A percentile compares a stretch with the other conserved stretches of the same genome.
Evolutionary conservation across 2,797 vertebrate species (phyloP).

Genomic region (Crenichthys baileyi): DNA sequence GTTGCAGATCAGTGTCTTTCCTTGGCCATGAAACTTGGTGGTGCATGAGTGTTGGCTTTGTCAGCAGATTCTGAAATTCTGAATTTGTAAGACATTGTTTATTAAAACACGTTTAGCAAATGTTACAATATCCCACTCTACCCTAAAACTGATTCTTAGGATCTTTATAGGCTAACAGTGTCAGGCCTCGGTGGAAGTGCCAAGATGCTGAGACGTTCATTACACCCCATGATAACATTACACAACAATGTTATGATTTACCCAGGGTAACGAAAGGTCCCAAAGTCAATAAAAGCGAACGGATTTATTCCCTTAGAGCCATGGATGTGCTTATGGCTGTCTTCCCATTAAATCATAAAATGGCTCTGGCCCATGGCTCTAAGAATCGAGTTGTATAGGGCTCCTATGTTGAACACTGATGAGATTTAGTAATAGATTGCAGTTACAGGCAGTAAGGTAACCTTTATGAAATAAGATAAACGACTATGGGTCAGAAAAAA

Average conservation of each 20-base stretch:
- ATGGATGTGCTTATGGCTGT: slow-evolving; percentile 4
- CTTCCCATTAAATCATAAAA: slow-evolving; percentile 13
- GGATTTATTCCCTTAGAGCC: slow-evolving; percentile 13
- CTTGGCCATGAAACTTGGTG: slow-evolving; percentile 29
- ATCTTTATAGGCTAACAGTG: not conserved
- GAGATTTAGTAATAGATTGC: not conserved
- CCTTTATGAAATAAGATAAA: not conserved
- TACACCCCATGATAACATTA: slow-evolving; percentile 1
- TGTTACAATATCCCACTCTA: not conserved
- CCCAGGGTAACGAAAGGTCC: slow-evolving; percentile 1
- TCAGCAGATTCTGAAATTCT: slow-evolving; percentile 30
- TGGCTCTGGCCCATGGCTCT: not conserved
- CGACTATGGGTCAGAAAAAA: not conserved
- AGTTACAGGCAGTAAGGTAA: not conserved
- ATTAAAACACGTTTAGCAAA: not conserved
- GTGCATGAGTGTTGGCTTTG: slow-evolving; percentile 15
- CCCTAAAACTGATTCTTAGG: not conserved
- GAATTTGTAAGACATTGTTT: slow-evolving; percentile 1
- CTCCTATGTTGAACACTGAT: not conserved
- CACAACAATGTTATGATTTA: slow-evolving; percentile 9
- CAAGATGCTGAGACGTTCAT: not conserved
- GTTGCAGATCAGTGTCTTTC: slow-evolving; percentile 50
- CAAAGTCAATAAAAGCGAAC: slow-evolving; percentile 16
- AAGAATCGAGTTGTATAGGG: slow-evolving; percentile 10
- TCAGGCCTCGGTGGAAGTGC: not conserved